A percentile compares a stretch with the other conserved stretches of the same genome.
These are phyloP conservation scores for Sakesphorus luctuosus DNA, from an alignment of 2,113 vertebrate genomes.

Conservation along the genomic window DNA sequence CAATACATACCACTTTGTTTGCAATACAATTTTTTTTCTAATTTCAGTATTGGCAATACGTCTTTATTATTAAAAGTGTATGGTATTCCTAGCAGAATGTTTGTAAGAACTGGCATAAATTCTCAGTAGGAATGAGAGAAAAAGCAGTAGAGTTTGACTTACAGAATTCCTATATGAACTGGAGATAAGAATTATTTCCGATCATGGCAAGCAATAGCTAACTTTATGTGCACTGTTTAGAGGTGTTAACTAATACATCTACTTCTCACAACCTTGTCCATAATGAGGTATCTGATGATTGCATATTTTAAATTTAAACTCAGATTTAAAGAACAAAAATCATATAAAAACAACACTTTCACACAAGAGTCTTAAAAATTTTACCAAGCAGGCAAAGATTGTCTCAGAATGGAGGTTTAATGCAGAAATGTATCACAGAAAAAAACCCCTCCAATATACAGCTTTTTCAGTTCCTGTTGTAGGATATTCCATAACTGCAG, in stretches of 20 bases:
- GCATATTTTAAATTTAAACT: background rate
- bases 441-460: background rate
- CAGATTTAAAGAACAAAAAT: background rate
- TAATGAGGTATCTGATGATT: background rate
- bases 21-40: background rate
- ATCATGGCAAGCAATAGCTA: background rate
- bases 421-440: background rate
- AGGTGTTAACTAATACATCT: background rate
- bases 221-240: background rate
- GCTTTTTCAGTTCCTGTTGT: background rate
- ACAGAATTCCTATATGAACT: background rate
- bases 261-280: background rate
- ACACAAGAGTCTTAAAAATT: background rate
- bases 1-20: background rate
- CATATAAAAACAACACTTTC: background rate
- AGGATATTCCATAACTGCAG: background rate
- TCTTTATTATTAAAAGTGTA: background rate
- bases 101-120: background rate
- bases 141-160: background rate
- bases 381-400: background rate
- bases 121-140: background rate
- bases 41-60: background rate
- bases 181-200: background rate
- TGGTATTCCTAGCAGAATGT: background rate
- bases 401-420: background rate